Percentiles rank a stretch among this genome's conserved stretches.
Evolutionary conservation across 2,888 invertebrate genomes (phyloP).

Genomic region (Oxycera nigricornis): DNA sequence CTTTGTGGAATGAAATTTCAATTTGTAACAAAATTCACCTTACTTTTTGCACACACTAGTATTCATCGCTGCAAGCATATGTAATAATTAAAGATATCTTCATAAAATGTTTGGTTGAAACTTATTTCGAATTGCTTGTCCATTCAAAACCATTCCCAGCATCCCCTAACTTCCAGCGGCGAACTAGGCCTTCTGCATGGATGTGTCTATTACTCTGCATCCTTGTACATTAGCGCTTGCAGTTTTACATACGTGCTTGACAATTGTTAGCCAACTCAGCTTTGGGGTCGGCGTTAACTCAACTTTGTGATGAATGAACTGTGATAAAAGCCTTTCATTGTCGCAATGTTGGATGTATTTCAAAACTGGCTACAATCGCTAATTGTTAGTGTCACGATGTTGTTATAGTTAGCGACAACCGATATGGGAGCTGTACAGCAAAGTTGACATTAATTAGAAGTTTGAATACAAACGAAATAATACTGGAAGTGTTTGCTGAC

Average conservation of each 20-base stretch:
- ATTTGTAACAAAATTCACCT: too few species aligned
- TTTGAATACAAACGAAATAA: background rate
- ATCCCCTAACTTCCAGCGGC: too few species aligned
- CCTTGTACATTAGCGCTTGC: too few species aligned
- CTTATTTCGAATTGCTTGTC: too few species aligned
- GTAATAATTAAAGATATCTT: too few species aligned
- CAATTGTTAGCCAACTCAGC: background rate
- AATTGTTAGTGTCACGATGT: constrained; percentile 25
- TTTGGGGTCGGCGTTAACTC: constrained; percentile 5
- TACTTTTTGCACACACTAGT: too few species aligned
- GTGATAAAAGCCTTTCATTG: constrained; percentile 24
- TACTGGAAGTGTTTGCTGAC: background rate
- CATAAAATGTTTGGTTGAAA: too few species aligned
- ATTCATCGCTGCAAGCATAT: too few species aligned
- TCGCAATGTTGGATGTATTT: constrained; percentile 1
- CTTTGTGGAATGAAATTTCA: too few species aligned
- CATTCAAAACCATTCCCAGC: too few species aligned
- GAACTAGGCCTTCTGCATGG: too few species aligned
- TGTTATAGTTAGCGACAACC: background rate
- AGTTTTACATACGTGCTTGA: background rate
- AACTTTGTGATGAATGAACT: constrained; percentile 27
- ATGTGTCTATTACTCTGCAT: too few species aligned
- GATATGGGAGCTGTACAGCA: background rate
- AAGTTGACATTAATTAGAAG: background rate
- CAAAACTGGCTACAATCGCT: constrained; percentile 8